phyloP scores from a whole-genome alignment of 1,140 invertebrate genomes.

The Anthonomus grandis region DNA sequence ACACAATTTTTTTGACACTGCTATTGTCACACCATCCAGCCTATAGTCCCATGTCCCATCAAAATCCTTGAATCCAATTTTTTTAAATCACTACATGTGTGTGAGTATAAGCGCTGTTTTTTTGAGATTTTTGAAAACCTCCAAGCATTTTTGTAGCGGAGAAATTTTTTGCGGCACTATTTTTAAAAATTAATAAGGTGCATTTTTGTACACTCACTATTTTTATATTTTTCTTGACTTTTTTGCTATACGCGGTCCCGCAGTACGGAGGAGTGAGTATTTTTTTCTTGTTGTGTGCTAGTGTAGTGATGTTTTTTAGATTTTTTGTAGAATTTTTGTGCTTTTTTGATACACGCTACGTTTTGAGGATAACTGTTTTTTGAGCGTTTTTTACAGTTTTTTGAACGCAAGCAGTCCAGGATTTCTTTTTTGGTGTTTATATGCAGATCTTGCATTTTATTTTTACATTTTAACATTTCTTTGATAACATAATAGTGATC shows the following conservation, averaged over 20 bases:
- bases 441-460: too few species aligned
- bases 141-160: slow-evolving; percentile 51
- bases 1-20: slow-evolving; percentile 34
- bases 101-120: slow-evolving; percentile 47
- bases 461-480: too few species aligned
- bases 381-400: slow-evolving; percentile 15
- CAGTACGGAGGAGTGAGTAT: slow-evolving; percentile 49
- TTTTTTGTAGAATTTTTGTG: slow-evolving; percentile 41
- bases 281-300: slow-evolving; percentile 47
- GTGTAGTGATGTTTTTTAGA: slow-evolving; percentile 41
- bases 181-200: slow-evolving; percentile 40
- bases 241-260: slow-evolving; percentile 48
- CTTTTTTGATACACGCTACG: slow-evolving; percentile 25
- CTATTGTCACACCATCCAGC: slow-evolving; percentile 4
- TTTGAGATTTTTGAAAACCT: slow-evolving; percentile 35
- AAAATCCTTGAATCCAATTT: slow-evolving; percentile 4
- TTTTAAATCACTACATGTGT: slow-evolving; percentile 49
- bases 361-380: slow-evolving; percentile 14
- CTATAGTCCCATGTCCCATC: slow-evolving; percentile 5
- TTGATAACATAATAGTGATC: too few species aligned
- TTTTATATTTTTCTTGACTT: slow-evolving; percentile 48
- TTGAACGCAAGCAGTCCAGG: slow-evolving; percentile 5
- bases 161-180: slow-evolving; percentile 38
- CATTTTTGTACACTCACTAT: slow-evolving; percentile 46
- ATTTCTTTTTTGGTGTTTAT: slow-evolving; percentile 31